Percentiles rank a stretch among this genome's conserved stretches.
Conservation (phyloP, 2,888 invertebrate species). For the Ophonus ardosiacus region DNA sequence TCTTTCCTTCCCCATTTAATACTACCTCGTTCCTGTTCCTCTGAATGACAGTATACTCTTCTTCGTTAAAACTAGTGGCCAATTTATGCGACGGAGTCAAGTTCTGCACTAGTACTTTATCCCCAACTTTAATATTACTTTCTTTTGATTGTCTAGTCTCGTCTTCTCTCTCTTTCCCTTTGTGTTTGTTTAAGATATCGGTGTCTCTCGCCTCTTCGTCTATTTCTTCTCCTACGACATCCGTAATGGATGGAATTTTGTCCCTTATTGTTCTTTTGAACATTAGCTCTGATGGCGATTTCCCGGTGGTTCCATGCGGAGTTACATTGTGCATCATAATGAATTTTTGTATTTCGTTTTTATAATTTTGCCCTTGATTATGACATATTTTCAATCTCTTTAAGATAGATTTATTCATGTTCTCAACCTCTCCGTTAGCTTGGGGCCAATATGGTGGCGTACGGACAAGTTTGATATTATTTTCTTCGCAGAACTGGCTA, state of each 20-base stretch:
- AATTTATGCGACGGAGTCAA: too few species aligned
- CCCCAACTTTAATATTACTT: background rate
- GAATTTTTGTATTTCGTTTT: too few species aligned
- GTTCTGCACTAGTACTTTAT: too few species aligned
- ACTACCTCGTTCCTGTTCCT: too few species aligned
- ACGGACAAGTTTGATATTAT: background rate
- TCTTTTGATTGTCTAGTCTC: too few species aligned
- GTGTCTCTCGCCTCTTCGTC: too few species aligned
- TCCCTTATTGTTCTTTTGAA: constrained; percentile 67
- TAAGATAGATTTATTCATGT: constrained; percentile 68
- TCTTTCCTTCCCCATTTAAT: too few species aligned
- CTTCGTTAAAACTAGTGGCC: too few species aligned
- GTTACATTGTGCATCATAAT: constrained; percentile 67
- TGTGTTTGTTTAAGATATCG: constrained; percentile 67
- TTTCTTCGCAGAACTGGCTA: background rate
- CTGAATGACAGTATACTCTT: too few species aligned
- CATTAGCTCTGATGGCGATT: constrained; percentile 68
- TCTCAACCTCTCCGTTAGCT: constrained; percentile 26
- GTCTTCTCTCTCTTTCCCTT: constrained; percentile 68
- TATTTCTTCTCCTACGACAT: constrained; percentile 42
- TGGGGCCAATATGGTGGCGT: constrained; percentile 4
- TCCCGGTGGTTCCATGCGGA: constrained; percentile 69
- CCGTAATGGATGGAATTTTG: constrained; percentile 66
- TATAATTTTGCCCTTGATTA: constrained; percentile 12
- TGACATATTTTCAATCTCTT: constrained; percentile 68